Evolutionary conservation across 2,113 vertebrate species (phyloP).

Genomic region (Cyprinus carpio): DNA sequence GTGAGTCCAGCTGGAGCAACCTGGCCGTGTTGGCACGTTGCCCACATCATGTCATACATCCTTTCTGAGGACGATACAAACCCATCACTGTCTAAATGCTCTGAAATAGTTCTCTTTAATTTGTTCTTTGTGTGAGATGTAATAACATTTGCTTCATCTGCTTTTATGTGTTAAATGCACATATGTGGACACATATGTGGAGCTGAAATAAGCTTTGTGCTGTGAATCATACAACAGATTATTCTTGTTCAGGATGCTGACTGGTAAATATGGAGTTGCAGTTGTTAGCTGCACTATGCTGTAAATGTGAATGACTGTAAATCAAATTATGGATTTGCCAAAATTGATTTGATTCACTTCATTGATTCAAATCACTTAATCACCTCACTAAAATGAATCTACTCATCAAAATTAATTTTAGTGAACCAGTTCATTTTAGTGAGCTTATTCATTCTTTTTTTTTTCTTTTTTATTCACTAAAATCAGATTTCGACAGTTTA

Average conservation of each 20-base stretch:
- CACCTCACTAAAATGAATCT: not conserved
- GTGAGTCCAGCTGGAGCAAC: constrained; percentile 5
- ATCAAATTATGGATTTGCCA: not conserved
- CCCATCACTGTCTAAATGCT: constrained; percentile 3
- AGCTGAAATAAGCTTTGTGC: not conserved
- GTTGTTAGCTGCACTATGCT: not conserved
- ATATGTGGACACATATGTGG: not conserved
- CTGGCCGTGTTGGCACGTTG: not conserved
- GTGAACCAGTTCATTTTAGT: not conserved
- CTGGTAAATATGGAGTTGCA: not conserved
- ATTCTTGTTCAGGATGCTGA: not conserved
- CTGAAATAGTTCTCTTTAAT: not conserved
- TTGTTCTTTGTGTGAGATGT: not conserved
- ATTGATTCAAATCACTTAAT: not conserved
- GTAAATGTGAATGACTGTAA: no score
- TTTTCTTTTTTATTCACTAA: not conserved
- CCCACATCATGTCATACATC: constrained; percentile 25
- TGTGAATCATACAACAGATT: not conserved
- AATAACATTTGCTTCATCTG: not conserved
- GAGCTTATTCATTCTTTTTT: not conserved
- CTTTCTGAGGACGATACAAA: not conserved
- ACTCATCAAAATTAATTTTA: not conserved
- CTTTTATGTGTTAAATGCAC: not conserved
- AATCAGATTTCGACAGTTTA: no score
- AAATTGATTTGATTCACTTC: not conserved